phyloP scores from a whole-genome alignment of 2,797 vertebrate genomes.

The Thaleichthys pacificus region DNA sequence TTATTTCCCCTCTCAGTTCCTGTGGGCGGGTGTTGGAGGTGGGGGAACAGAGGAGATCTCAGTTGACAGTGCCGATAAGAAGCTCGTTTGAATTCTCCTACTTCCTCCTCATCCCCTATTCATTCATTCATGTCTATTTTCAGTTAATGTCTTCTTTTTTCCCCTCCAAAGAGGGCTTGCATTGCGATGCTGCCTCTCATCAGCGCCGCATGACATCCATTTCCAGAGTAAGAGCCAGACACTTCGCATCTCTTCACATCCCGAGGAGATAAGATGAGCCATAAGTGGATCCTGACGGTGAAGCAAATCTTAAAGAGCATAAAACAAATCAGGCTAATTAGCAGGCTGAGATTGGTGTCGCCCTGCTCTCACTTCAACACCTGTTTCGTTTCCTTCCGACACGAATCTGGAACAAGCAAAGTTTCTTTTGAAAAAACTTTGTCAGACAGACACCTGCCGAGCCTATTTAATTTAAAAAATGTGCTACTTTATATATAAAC shows the following conservation, averaged over 20 bases:
- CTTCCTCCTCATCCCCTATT: conserved; percentile 22
- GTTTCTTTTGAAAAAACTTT: conserved; percentile 13
- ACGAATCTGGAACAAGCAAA: conserved; percentile 5
- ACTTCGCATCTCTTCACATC: conserved; percentile 21
- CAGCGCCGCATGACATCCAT: conserved; percentile 33
- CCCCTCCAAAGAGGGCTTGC: conserved; percentile 11
- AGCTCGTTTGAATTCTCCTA: conserved; percentile 54
- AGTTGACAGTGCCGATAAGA: conserved; percentile 42
- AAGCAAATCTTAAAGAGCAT: conserved; percentile 32
- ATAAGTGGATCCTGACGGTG: conserved; percentile 32
- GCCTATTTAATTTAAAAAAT: conserved; percentile 33
- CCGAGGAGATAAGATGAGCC: conserved; percentile 25
- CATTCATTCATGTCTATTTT: conserved; percentile 44
- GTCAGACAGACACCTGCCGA: conserved; percentile 3
- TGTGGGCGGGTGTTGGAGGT: conserved; percentile 24
- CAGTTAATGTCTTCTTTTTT: conserved; percentile 26
- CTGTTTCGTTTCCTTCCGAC: conserved; percentile 41
- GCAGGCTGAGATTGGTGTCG: conserved; percentile 31
- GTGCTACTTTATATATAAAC: conserved; percentile 37
- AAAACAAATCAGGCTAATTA: conserved; percentile 58
- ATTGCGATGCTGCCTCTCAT: conserved; percentile 20
- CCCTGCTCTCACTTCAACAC: conserved; percentile 34
- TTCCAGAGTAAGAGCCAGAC: conserved; percentile 25
- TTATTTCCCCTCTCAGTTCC: conserved; percentile 55
- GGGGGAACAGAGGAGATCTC: conserved; percentile 26